Conservation (phyloP, 2,888 invertebrate genomes). For the Mimumesa dahlbomi region DNA sequence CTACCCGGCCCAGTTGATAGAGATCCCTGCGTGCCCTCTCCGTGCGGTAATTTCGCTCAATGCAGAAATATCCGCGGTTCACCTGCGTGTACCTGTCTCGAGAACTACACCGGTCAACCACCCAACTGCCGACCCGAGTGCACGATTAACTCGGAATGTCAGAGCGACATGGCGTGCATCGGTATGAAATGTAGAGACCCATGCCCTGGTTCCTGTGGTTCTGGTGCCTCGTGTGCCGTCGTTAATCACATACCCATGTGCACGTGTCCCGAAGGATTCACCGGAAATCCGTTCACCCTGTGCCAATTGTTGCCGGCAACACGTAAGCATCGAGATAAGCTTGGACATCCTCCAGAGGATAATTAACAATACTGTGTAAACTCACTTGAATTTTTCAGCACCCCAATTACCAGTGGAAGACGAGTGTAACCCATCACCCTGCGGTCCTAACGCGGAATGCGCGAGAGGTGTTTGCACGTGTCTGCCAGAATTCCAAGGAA, state of each 20-base stretch:
- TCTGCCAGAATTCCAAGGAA: slow-evolving; percentile 82
- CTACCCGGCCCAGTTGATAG: slow-evolving; percentile 66
- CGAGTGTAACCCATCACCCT: slow-evolving; percentile 86
- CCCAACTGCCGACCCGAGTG: slow-evolving; percentile 80
- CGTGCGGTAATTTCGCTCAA: slow-evolving; percentile 87
- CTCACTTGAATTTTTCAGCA: slow-evolving; percentile 53
- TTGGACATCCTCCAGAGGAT: too few relatives aligned
- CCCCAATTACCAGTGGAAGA: slow-evolving; percentile 78
- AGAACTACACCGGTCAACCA: slow-evolving; percentile 79
- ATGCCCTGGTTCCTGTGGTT: slow-evolving; percentile 81
- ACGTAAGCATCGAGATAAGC: slow-evolving; percentile 72
- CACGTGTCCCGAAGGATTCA: slow-evolving; percentile 80
- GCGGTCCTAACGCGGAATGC: slow-evolving; percentile 83
- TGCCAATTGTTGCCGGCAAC: slow-evolving; percentile 57
- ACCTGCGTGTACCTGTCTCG: slow-evolving; percentile 80
- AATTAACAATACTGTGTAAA: not conserved
- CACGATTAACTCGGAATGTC: slow-evolving; percentile 80
- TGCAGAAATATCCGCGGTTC: slow-evolving; percentile 83
- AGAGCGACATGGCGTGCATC: slow-evolving; percentile 80
- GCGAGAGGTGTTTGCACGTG: slow-evolving; percentile 72
- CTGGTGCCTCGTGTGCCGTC: slow-evolving; percentile 81
- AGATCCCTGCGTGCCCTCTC: slow-evolving; percentile 86
- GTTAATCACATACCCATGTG: slow-evolving; percentile 82
- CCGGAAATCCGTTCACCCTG: slow-evolving; percentile 80
- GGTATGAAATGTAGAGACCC: slow-evolving; percentile 81